Conservation (phyloP, 1,140 invertebrate genomes). For the Proctacanthus coquilletti region DNA sequence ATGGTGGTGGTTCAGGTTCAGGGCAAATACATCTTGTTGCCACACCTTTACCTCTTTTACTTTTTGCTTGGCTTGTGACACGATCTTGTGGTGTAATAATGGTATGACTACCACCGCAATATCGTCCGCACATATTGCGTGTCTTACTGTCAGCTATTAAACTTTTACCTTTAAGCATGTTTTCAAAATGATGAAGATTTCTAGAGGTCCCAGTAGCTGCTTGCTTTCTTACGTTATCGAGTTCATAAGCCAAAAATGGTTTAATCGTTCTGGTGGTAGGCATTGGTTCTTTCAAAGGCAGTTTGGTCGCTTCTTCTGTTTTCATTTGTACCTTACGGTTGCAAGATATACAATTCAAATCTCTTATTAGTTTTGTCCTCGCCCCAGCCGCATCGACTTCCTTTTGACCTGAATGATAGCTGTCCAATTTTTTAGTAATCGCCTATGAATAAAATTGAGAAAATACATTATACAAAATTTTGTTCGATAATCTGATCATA, state of each 20-base stretch:
- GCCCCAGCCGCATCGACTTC: conserved; percentile 51
- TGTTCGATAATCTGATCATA: too few relatives aligned
- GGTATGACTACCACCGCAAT: conserved; percentile 57
- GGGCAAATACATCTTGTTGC: too few relatives aligned
- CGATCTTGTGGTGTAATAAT: conserved; percentile 47
- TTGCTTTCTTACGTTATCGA: conserved; percentile 34
- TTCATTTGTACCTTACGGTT: conserved; percentile 52
- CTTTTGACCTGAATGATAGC: conserved; percentile 33
- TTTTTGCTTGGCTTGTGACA: conserved; percentile 37
- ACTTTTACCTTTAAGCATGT: too few relatives aligned
- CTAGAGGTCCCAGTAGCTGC: conserved; percentile 24
- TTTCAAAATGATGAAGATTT: conserved; percentile 19
- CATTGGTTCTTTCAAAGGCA: conserved; percentile 33
- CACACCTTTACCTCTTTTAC: too few relatives aligned
- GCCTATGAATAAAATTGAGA: too few relatives aligned
- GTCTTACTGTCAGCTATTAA: conserved; percentile 9
- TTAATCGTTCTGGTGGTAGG: conserved; percentile 35
- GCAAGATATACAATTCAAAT: conserved; percentile 57
- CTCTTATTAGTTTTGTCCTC: conserved; percentile 42
- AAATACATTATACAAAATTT: too few relatives aligned
- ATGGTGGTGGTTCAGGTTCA: too few relatives aligned
- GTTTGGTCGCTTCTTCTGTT: conserved; percentile 35
- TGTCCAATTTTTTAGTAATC: too few relatives aligned
- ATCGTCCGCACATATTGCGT: conserved; percentile 44
- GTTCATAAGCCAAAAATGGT: conserved; percentile 48